Percentiles rank a stretch among this genome's conserved stretches.
Evolutionary conservation across 1,140 invertebrate species (phyloP).

Genomic region (Drosophila rufa): DNA sequence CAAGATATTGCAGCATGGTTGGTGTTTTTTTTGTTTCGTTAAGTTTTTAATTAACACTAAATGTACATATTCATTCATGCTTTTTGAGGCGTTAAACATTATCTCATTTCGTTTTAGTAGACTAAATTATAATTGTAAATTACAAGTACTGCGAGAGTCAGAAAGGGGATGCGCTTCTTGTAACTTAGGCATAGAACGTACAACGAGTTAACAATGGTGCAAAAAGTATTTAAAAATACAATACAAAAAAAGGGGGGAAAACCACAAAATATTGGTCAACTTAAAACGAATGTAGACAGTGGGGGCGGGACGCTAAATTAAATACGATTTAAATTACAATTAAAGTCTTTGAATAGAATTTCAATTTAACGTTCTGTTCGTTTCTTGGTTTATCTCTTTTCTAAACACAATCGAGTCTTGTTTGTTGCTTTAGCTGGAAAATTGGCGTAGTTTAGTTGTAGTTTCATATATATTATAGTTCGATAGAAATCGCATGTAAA

Average conservation of each 20-base stretch:
- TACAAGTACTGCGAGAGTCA: constrained; percentile 68
- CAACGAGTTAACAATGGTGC: constrained; percentile 74
- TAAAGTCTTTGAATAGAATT: constrained; percentile 73
- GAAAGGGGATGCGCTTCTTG: constrained; percentile 35
- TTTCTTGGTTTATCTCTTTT: constrained; percentile 31
- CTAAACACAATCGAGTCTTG: constrained; percentile 76
- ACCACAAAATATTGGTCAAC: constrained; percentile 52
- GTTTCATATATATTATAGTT: constrained; percentile 16
- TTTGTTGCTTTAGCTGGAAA: constrained; percentile 64
- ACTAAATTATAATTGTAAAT: constrained; percentile 68
- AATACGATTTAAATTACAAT: constrained; percentile 65
- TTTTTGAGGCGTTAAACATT: constrained; percentile 60
- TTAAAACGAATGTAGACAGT: constrained; percentile 59
- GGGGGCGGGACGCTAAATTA: constrained; percentile 48
- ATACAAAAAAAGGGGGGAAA: neutral
- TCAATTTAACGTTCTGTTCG: constrained; percentile 51
- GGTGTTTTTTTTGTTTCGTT: constrained; percentile 23
- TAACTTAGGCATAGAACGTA: constrained; percentile 68
- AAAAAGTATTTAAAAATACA: constrained; percentile 34
- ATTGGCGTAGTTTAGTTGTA: constrained; percentile 53
- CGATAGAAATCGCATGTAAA: constrained; percentile 55
- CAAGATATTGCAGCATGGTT: constrained; percentile 60
- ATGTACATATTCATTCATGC: constrained; percentile 48
- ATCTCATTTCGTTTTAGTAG: constrained; percentile 55
- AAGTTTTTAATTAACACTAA: constrained; percentile 60